Base-by-base conservation (phyloP, 1,140 invertebrate genomes). In the Leptinotarsa defecta region DNA sequence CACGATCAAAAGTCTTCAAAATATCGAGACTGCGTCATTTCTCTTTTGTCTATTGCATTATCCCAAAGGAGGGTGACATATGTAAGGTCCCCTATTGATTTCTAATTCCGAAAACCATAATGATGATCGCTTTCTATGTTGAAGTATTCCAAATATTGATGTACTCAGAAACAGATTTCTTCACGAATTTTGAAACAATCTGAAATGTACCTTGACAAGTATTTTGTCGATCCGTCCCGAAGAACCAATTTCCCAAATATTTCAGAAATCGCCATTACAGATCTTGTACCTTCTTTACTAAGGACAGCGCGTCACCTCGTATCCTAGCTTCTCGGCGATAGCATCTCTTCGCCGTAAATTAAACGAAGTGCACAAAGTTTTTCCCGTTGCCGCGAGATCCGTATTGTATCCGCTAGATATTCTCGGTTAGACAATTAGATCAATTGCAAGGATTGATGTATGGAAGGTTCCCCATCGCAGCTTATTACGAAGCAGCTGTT, bases 401-500 rank as follows among this genome's bases (percentile, higher is more conserved):
- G 52, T 3, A 57, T 57, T 57, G 15, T 57, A 57, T 57, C 52
- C n/a, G 52, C 52, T 57, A 57, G 52, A 57, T 57, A 57, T 57
- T 19, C 52, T 19, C 52, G 13, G 52, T 57, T 17, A 57, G 52
- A 57, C 52, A 57, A 57, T 57, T 17, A 57, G 52, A 57, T 57
- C 52, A 57, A 57, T 57, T 57, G 52, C 4, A 57, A 57, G 52
- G 52, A 57, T 57, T 57, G 52, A 57, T 57, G 52, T 57, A 57
- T 57, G 52, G 52, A 57, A 57, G 52, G 52, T 57, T 57, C 6
- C 34, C 52, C 52, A 57, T 57, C 52, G 52, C 52, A 13, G 52
- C 52, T 57, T 57, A 57, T 57, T 57, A 57, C 52, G n/a, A 13
- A 57, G 52, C 52, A 57, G 52, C 52, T 57, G 52, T 57, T 57